phyloP scores from a whole-genome alignment of 1,140 invertebrate genomes.

The Dendroctonus ponderosae region DNA sequence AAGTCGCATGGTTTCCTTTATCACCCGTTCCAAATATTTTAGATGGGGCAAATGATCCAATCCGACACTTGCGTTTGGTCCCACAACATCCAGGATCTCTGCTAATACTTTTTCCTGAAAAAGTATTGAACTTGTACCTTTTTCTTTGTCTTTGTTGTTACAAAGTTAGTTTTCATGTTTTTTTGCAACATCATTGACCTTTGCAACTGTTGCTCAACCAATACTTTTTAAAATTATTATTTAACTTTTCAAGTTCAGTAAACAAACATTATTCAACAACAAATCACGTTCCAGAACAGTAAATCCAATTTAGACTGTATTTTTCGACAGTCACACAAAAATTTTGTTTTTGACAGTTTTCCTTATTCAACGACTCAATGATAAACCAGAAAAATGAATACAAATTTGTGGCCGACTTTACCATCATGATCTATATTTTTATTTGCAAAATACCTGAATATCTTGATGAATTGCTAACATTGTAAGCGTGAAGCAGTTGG shows the following conservation, averaged over 20 bases:
- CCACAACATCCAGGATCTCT: slow-evolving; percentile 58
- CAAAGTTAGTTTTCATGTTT: not conserved
- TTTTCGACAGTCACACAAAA: not conserved
- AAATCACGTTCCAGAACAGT: not conserved
- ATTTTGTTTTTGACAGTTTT: no score
- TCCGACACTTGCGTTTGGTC: slow-evolving; percentile 45
- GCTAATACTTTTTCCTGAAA: slow-evolving; percentile 58
- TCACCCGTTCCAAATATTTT: slow-evolving; percentile 62
- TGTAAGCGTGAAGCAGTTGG: slow-evolving; percentile 34
- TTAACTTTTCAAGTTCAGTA: not conserved
- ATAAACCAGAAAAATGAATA: slow-evolving; percentile 63
- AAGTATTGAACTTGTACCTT: not conserved
- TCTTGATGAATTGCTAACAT: slow-evolving; percentile 43
- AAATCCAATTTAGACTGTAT: not conserved
- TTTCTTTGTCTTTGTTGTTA: not conserved
- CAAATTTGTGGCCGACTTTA: slow-evolving; percentile 21
- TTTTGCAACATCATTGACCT: not conserved
- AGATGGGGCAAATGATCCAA: slow-evolving; percentile 60
- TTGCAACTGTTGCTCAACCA: not conserved
- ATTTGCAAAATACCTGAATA: slow-evolving; percentile 41
- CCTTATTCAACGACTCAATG: slow-evolving; percentile 49
- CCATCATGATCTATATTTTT: not conserved
- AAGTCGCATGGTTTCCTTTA: slow-evolving; percentile 65
- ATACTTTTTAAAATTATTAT: not conserved
- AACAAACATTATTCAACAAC: not conserved